These are phyloP conservation scores for Chrysaora quinquecirrha DNA, from an alignment of 30 jellyfish, hydroid and myxozoan species.

Conservation along the genomic window DNA sequence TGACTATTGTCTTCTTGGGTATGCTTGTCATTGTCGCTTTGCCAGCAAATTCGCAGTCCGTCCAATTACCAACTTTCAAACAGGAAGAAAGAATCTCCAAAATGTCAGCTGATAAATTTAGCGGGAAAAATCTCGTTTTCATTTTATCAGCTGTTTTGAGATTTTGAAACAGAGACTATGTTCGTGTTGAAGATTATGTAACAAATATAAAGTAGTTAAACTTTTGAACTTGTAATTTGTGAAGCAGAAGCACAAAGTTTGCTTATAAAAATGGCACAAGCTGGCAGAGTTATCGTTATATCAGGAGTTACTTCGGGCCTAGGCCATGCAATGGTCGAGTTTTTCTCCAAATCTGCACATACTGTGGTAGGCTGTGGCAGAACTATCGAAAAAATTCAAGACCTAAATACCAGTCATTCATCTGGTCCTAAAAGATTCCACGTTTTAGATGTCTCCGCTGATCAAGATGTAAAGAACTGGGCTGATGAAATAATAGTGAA, in stretches of 20 bases:
- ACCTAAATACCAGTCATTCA: conserved; percentile 27
- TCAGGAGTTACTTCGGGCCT: conserved; percentile 84
- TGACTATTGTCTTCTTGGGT: conserved; percentile 44
- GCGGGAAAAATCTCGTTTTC: no score
- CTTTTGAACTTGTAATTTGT: no score
- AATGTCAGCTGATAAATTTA: no score
- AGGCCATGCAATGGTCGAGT: conserved; percentile 70
- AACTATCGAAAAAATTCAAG: conserved; percentile 23
- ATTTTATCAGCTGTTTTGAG: no score
- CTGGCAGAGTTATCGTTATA: conserved; percentile 48
- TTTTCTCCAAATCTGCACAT: conserved; percentile 54
- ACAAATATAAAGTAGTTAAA: no score
- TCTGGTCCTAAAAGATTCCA: conserved; percentile 38
- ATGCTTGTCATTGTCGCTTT: no score
- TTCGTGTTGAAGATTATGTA: no score
- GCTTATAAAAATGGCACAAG: background rate
- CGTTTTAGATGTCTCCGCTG: conserved; percentile 41
- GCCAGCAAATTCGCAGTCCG: no score
- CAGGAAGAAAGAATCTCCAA: no score
- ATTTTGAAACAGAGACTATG: no score
- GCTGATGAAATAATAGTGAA: conserved; percentile 25
- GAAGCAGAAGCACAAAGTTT: no score
- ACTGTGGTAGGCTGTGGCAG: conserved; percentile 86
- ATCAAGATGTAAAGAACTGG: conserved; percentile 54
- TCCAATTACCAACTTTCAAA: no score